phyloP scores from a whole-genome alignment of 2,888 invertebrate genomes.

The Thalpophila matura region DNA sequence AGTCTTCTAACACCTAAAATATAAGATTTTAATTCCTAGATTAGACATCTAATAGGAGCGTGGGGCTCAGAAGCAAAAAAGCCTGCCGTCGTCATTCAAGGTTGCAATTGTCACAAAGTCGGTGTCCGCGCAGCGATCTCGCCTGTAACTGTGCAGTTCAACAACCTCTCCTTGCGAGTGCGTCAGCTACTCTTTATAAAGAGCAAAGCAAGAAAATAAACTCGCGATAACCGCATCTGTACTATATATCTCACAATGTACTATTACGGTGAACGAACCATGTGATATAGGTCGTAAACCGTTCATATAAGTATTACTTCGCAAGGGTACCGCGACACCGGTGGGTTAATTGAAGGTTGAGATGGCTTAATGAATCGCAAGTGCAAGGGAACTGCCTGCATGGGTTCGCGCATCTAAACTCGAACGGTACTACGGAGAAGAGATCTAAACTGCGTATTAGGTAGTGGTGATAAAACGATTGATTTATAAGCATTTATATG shows the following conservation, averaged over 20 bases:
- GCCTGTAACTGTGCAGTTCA: conserved; percentile 80
- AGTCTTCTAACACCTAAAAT: too few species aligned
- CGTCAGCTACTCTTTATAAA: conserved; percentile 88
- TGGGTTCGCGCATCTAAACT: conserved; percentile 41
- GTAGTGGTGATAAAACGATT: conserved; percentile 67
- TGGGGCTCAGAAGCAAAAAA: conserved; percentile 18
- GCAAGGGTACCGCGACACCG: conserved; percentile 76
- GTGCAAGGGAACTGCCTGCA: conserved; percentile 45
- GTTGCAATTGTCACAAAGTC: conserved; percentile 79
- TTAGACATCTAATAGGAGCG: background rate
- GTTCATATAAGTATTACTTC: conserved; percentile 73
- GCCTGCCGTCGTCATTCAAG: conserved; percentile 65
- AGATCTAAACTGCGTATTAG: conserved; percentile 44
- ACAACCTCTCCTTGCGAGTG: conserved; percentile 81
- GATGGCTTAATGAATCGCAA: conserved; percentile 67
- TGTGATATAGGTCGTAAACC: conserved; percentile 81
- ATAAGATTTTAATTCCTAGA: background rate
- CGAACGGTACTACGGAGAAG: conserved; percentile 12
- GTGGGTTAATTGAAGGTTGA: conserved; percentile 73
- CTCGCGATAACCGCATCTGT: conserved; percentile 84
- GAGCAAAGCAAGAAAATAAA: conserved; percentile 88
- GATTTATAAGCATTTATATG: conserved; percentile 74
- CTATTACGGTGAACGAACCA: conserved; percentile 82
- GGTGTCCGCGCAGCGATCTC: conserved; percentile 75
- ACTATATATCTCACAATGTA: conserved; percentile 74